These are phyloP conservation scores for Unio pictorum DNA, from an alignment of 2,888 invertebrate genomes.

Conservation along the genomic window DNA sequence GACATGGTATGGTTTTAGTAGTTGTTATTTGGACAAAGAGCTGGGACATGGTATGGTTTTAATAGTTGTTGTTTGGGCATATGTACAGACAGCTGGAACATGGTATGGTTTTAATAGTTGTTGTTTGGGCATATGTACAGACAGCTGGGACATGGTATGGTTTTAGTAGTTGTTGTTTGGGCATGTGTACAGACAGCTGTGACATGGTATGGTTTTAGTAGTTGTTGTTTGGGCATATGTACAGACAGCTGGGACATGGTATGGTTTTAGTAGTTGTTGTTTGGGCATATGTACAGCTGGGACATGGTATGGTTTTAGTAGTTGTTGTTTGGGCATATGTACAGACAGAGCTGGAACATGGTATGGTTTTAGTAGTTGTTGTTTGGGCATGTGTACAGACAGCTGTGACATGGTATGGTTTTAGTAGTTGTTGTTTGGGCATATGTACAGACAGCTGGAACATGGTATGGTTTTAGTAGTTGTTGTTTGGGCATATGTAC, in stretches of 20 bases:
- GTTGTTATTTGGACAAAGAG: conserved; percentile 76
- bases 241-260: conserved; percentile 93
- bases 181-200: conserved; percentile 95
- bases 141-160: conserved; percentile 87
- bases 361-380: no score
- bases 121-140: conserved; percentile 97
- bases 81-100: conserved; percentile 96
- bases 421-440: no score
- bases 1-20: conserved; percentile 3
- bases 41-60: conserved; percentile 3
- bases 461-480: no score
- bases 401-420: no score
- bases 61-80: conserved; percentile 81
- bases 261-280: conserved; percentile 74
- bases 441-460: no score
- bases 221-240: conserved; percentile 91
- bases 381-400: no score
- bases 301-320: conserved; percentile 79
- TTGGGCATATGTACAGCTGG: conserved; percentile 95
- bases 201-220: conserved; percentile 79
- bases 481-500: no score
- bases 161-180: conserved; percentile 80
- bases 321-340: conserved; percentile 79
- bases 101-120: conserved; percentile 71
- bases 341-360: no score